Percentiles rank a stretch among this genome's conserved stretches.
Evolutionary conservation across 64 coral and sea anemone species (phyloP).

Genomic region (Montipora efflorescens): DNA sequence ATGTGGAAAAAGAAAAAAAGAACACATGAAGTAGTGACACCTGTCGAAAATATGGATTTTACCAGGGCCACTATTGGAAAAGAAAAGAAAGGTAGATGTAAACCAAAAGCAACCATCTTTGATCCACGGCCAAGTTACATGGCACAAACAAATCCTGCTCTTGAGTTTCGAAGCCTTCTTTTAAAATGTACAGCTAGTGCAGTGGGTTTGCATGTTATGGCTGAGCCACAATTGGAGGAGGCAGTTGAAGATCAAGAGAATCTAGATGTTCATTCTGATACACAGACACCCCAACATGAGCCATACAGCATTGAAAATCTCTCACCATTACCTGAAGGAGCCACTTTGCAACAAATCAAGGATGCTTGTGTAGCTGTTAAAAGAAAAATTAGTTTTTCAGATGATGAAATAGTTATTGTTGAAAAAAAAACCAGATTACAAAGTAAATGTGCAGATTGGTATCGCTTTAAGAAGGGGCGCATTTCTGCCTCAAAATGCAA

Average conservation of each 20-base stretch:
- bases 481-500: constrained; percentile 75
- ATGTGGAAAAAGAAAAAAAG: constrained; percentile 52
- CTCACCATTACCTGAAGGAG: constrained; percentile 27
- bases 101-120: constrained; percentile 25
- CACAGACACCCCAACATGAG: background rate
- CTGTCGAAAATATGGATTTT: constrained; percentile 58
- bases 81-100: constrained; percentile 47
- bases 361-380: constrained; percentile 43
- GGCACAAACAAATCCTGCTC: constrained; percentile 17
- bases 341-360: constrained; percentile 33
- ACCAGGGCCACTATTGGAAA: constrained; percentile 52
- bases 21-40: constrained; percentile 48
- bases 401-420: constrained; percentile 53
- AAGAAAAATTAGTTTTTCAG: constrained; percentile 51
- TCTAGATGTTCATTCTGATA: background rate
- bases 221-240: background rate
- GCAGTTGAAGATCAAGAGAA: background rate
- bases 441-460: constrained; percentile 30
- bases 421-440: constrained; percentile 44
- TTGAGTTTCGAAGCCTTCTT: constrained; percentile 37
- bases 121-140: constrained; percentile 60
- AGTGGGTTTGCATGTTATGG: constrained; percentile 40
- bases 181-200: constrained; percentile 41
- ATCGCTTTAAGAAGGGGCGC: constrained; percentile 33
- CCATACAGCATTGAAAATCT: constrained; percentile 35